Conservation (phyloP, 2,888 invertebrate species). For the Drosophila anomalipes region DNA sequence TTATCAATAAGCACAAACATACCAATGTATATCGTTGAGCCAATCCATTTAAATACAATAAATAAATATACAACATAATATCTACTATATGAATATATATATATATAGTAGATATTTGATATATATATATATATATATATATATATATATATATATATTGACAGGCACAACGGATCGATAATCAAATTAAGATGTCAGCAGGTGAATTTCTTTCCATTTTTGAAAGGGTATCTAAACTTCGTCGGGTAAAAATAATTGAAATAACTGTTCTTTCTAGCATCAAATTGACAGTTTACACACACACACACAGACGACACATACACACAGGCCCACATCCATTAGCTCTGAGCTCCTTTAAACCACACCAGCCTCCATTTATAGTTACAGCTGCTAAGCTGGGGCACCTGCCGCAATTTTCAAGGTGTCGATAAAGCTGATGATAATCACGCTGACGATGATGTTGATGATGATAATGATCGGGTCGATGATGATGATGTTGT, state of each 20-base stretch:
- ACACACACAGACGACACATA: background rate
- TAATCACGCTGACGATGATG: slow-evolving; percentile 9
- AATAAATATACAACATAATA: too few relatives aligned
- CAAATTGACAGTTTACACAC: background rate
- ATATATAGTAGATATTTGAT: too few relatives aligned
- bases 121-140: too few relatives aligned
- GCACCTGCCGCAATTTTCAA: slow-evolving; percentile 62
- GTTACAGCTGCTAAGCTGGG: slow-evolving; percentile 12
- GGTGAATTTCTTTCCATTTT: background rate
- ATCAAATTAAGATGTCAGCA: background rate
- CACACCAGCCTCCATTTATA: background rate
- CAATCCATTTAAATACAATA: too few relatives aligned
- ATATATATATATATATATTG: background rate
- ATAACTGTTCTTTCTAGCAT: background rate
- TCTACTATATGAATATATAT: too few relatives aligned
- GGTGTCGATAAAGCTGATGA: slow-evolving; percentile 49
- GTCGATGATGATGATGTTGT: slow-evolving; percentile 22
- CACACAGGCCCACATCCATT: background rate
- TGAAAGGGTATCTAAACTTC: background rate
- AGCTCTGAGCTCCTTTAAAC: slow-evolving; percentile 1
- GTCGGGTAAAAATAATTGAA: background rate
- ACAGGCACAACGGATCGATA: background rate
- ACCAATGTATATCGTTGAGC: too few relatives aligned
- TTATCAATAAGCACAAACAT: too few relatives aligned
- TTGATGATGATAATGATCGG: slow-evolving; percentile 1